phyloP scores from a whole-genome alignment of 2,888 invertebrate genomes.

The Scaeva pyrastri region DNA sequence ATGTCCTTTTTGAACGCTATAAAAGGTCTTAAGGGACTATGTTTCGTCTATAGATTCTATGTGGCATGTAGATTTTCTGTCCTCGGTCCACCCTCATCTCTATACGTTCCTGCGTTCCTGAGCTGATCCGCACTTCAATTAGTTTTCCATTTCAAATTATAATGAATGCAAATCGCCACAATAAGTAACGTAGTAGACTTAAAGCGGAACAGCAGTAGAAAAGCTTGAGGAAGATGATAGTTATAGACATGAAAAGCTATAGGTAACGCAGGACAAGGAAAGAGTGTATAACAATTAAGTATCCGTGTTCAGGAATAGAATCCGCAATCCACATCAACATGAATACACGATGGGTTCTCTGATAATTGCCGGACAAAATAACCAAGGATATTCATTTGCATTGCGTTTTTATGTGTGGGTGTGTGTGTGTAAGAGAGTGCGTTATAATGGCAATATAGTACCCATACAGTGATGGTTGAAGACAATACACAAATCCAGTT shows the following conservation, averaged over 20 bases:
- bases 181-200: not conserved
- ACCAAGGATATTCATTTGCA: constrained; percentile 38
- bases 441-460: constrained; percentile 31
- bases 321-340: not conserved
- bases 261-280: not conserved
- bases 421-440: no score
- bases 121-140: constrained; percentile 37
- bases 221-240: not conserved
- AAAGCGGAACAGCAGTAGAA: not conserved
- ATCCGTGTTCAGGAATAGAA: not conserved
- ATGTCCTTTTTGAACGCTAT: no score
- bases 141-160: constrained; percentile 22
- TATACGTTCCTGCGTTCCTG: not conserved
- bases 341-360: not conserved
- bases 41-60: not conserved
- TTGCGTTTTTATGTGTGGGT: not conserved
- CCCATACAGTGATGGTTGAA: not conserved
- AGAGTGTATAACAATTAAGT: not conserved
- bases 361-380: constrained; percentile 15
- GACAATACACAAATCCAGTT: constrained; percentile 64
- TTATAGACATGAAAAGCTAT: no score
- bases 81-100: no score
- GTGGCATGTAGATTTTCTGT: no score
- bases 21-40: no score
- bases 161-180: constrained; percentile 49